Evolutionary conservation across 2,797 vertebrate genomes (phyloP).

Genomic region (Rhinatrema bivittatum): DNA sequence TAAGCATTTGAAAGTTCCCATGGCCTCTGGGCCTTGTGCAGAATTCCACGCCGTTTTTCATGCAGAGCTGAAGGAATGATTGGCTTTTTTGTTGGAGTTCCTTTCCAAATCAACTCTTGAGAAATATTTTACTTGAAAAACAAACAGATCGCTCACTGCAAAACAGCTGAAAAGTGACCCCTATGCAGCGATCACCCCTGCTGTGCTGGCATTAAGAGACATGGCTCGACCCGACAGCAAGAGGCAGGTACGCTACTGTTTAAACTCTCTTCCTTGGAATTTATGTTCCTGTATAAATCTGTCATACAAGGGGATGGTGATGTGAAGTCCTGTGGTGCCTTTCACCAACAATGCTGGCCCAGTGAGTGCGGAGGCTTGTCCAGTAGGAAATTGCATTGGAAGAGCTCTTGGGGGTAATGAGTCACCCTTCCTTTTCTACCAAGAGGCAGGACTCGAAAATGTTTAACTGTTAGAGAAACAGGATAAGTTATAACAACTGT

Average conservation of each 20-base stretch:
- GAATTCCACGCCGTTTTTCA: no score
- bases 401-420: not conserved
- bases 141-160: no score
- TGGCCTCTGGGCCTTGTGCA: no score
- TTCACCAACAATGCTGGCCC: no score
- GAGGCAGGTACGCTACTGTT: not conserved
- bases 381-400: not conserved
- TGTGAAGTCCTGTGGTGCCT: not conserved
- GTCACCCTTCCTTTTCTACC: not conserved
- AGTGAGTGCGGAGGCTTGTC: not conserved
- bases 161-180: no score
- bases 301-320: not conserved
- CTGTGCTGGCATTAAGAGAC: accelerated
- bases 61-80: no score
- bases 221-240: not conserved
- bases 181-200: accelerated
- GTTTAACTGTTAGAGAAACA: no score
- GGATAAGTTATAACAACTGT: no score
- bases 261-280: not conserved
- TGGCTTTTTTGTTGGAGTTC: no score
- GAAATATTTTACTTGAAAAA: no score
- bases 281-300: not conserved
- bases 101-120: no score
- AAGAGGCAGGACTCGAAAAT: not conserved
- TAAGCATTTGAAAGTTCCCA: no score